Evolutionary conservation across 1,140 invertebrate species (phyloP), one percentile per base, ranked within the genome.

Genomic region (Euwallacea fornicatus): DNA sequence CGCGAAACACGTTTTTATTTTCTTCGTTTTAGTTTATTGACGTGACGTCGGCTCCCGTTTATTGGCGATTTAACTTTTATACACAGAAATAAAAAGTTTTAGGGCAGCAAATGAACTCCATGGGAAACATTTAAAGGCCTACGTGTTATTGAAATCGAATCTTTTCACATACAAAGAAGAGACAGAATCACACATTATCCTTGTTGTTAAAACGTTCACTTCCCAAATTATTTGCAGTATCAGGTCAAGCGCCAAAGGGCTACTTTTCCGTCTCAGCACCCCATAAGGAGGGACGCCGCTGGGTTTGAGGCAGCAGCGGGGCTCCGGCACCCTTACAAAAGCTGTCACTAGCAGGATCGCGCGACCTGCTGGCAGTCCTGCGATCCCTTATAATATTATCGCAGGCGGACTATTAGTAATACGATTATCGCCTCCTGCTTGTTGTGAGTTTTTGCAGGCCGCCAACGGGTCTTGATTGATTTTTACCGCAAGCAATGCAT

Each of bases 401-500:
- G 71, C 65, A 71, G 66, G 60, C 74, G 63, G 67, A 75, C 74
- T 75, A 75, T 75, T 75, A 75, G 74, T 75, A 75, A 75, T 75
- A 68, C 74, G 74, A 75, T 75, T 75, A 75, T 72, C 74, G 74
- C 74, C 72, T 72, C 65, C 64, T 66, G 71, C 71, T 68, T 67
- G 58, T 67, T 65, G 62, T 63, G 71, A 59, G 72, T 75, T 75
- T 75, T 75, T 75, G 74, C 69, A 73, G 69, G 65, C 61, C 43
- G 63, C 21, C 54, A 21, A 33, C 21, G 46, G 59, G 42, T 53
- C 72, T 72, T 75, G 74, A 75, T 75, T 75, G 74, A 75, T 75
- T 75, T 74, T 74, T 74, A 74, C 73, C 73, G 70, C 73, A 74
- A 67, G 73, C 68, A 71, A 71, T 74, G 73, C 73, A 74, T 74